Conservation (phyloP, 2,888 invertebrate genomes). For the Chaetoderma sp. region DNA sequence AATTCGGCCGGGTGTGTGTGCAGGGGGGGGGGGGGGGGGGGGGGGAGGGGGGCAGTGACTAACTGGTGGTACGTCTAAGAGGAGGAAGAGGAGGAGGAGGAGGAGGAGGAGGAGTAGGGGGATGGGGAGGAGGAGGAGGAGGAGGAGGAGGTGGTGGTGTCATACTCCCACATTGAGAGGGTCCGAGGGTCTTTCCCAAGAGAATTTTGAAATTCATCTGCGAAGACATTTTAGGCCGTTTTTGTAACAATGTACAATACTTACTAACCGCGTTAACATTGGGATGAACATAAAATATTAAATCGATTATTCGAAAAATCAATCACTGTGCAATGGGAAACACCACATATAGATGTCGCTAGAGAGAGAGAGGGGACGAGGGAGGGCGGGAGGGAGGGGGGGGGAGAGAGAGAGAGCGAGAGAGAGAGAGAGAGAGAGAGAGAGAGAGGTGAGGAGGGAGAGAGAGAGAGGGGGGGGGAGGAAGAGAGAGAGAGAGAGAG, state of each 20-base stretch:
- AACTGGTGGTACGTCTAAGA: neutral
- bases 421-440: too few species aligned
- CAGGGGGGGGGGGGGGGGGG: conserved; percentile 72
- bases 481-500: conserved; percentile 10
- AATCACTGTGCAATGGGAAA: neutral
- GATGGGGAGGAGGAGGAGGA: neutral
- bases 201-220: neutral
- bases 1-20: conserved; percentile 51
- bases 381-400: too few species aligned
- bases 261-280: neutral
- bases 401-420: too few species aligned
- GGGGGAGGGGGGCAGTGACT: conserved; percentile 6
- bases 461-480: conserved; percentile 14
- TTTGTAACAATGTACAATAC: neutral
- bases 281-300: too few species aligned
- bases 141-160: neutral
- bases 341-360: neutral
- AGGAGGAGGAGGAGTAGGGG: neutral
- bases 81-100: conserved; percentile 62
- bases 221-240: neutral
- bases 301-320: neutral
- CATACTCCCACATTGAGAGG: neutral
- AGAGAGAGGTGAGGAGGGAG: neutral
- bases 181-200: neutral
- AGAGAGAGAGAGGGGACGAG: too few species aligned